phyloP scores from a whole-genome alignment of 2,888 invertebrate genomes.

The Acanthococcus lagerstroemiae region DNA sequence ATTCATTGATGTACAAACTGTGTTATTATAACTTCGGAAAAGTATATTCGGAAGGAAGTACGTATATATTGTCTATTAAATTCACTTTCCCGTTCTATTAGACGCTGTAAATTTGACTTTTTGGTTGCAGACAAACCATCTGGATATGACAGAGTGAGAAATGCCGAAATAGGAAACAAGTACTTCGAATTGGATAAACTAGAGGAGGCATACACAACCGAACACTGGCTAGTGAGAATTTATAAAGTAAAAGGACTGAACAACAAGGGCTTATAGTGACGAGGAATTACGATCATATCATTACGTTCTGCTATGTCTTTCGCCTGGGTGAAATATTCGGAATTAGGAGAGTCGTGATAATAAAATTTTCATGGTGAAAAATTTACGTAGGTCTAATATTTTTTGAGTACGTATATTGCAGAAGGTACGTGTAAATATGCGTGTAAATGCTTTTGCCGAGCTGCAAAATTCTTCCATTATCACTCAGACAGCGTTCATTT shows the following conservation, averaged over 20 bases:
- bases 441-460: too few species aligned
- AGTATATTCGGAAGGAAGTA: constrained; percentile 88
- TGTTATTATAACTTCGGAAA: constrained; percentile 97
- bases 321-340: too few species aligned
- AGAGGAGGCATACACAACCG: constrained; percentile 99
- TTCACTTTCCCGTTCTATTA: too few species aligned
- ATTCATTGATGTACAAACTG: constrained; percentile 99
- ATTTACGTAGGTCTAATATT: too few species aligned
- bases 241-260: constrained; percentile 93
- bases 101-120: constrained; percentile 20
- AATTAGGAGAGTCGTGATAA: too few species aligned
- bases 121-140: constrained; percentile 67
- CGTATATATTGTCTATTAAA: constrained; percentile 36
- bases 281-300: background rate
- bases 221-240: constrained; percentile 97
- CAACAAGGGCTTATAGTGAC: constrained; percentile 55
- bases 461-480: too few species aligned
- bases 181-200: constrained; percentile 94
- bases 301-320: background rate
- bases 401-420: too few species aligned
- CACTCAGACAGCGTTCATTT: too few species aligned
- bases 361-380: too few species aligned
- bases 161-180: constrained; percentile 97
- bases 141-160: constrained; percentile 90
- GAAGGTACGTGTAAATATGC: too few species aligned